Percentiles rank a stretch among this genome's conserved stretches.
Conservation (phyloP, 2,888 invertebrate species). For the Chrysolina haemoptera region DNA sequence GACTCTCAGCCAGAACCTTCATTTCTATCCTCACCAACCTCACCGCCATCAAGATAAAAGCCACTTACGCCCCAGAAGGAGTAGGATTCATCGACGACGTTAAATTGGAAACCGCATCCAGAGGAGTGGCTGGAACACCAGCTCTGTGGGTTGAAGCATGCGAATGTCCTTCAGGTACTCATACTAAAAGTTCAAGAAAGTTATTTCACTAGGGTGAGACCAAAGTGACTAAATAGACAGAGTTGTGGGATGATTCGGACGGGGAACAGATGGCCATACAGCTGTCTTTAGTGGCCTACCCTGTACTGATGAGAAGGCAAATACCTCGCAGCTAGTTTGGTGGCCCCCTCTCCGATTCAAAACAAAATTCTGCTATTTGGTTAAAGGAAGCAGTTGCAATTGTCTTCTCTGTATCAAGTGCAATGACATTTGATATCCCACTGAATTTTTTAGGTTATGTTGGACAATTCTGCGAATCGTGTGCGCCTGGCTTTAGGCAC, state of each 20-base stretch:
- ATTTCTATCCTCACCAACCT: slow-evolving; percentile 94
- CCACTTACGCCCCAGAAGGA: slow-evolving; percentile 89
- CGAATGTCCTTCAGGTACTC: slow-evolving; percentile 83
- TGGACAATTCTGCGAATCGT: slow-evolving; percentile 98
- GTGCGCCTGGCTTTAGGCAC: slow-evolving; percentile 94
- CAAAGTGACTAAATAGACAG: too few relatives aligned
- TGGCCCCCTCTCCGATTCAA: too few relatives aligned
- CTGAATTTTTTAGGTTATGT: slow-evolving; percentile 74
- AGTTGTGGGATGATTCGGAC: too few relatives aligned
- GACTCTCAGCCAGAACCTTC: slow-evolving; percentile 88
- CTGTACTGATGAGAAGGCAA: too few relatives aligned
- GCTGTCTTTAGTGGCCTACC: too few relatives aligned
- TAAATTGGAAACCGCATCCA: slow-evolving; percentile 88
- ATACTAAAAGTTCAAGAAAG: neutral
- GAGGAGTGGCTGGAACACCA: slow-evolving; percentile 78
- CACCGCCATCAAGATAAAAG: slow-evolving; percentile 94
- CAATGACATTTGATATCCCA: neutral
- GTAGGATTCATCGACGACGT: slow-evolving; percentile 93
- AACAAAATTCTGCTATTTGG: too few relatives aligned
- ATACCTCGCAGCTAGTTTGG: too few relatives aligned
- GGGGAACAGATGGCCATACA: too few relatives aligned
- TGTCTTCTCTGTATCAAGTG: too few relatives aligned
- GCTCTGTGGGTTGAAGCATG: slow-evolving; percentile 97
- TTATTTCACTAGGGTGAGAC: too few relatives aligned
- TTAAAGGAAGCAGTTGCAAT: too few relatives aligned